Base-by-base conservation (phyloP, 2,888 invertebrate species). In the Torymus texanus region DNA sequence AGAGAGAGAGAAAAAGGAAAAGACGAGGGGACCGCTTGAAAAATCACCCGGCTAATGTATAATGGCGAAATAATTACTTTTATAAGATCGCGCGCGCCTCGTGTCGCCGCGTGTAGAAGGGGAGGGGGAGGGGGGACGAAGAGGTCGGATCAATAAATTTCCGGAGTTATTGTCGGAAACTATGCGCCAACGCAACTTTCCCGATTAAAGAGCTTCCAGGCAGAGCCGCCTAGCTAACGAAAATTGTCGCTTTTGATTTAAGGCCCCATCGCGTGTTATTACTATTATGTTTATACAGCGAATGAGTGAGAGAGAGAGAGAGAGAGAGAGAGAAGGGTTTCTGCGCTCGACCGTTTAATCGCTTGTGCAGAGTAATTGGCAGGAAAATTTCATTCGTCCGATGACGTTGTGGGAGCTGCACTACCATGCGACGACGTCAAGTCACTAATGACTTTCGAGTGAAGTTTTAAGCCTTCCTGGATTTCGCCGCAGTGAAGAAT, bases 1-100 rank as follows among this genome's bases (percentile, higher is more conserved):
- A 29, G 51, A 41, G 18, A 16, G 41, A 55, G 13, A 50, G 16
- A 55, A 55, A 41, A 55, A 18, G 70, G 16, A 2, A 8, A n/a
- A 61, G 62, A 21, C 55, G 4, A 10, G 16, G 58, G 24, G 62
- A 21, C 55, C 53, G 72, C 66, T 66, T 78, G 66, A 78, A 78
- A 61, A 78, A 78, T 67, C 73, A 51, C 62, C 73, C 13, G 14
- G 12, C 24, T 72, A 78, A 75, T 75, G 75, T 71, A 63, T 71
- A 75, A 75, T 71, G 75, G 50, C 59, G 61, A 71, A 71, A 79
- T 75, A 79, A 79, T 79, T 75, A 71, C 75, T 75, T 70, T 75
- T 56, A 59, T 70, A 53, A 75, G 65, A 78, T 78, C 61, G 70
- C n/a, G 29, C 29, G 29, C 29, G 29, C 29, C 29, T 29, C 29